Evolutionary conservation across 2,888 invertebrate genomes (phyloP), one percentile per base, ranked within the genome.

Genomic region (Parnassius apollo): DNA sequence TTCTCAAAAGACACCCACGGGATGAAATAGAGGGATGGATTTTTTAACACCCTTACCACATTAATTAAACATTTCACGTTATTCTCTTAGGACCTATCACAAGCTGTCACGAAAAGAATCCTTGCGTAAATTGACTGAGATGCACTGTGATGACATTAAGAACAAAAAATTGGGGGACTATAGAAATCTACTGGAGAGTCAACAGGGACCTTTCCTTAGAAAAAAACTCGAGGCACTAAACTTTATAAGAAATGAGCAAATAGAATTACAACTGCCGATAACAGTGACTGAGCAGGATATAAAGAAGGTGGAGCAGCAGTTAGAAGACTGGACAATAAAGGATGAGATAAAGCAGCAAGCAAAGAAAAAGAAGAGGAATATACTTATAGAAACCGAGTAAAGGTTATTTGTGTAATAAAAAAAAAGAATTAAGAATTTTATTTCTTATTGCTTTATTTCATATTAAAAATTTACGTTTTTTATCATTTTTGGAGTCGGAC

Each of bases 231-330:
- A 94, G 54, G 93, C 94, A 22, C 81, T 98, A 1, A 86, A 93
- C 66, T 95, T 95, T 75, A 96, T 97, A n/a, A 93, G 94, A 48
- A 93, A 93, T 66, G 96, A 97, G 80, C 97, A 97, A 78, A 85
- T 92, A 54, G 94, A 94, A 11, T 93, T 95, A 64, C 93, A 94
- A 58, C 78, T 95, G 1, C 85, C 92, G 1, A 88, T 95, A 0
- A 95, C 96, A 0, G 93, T 96, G 0, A 93, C 92, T 0, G 93
- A 94, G 64, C 93, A 95, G 68, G 94, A 96, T 66, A 95, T 97
- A 44, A 93, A 93, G 59, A 85, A 85, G 56, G 92, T 94, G 0
- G 93, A 93, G 62, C 79, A 92, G 57, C 91, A 94, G 73, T 81
- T 94, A 12, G 84, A 93, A 25, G 87, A 93, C 57, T 91, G 91